phyloP scores from a whole-genome alignment of 2,113 vertebrate species.

The Calonectris borealis region DNA sequence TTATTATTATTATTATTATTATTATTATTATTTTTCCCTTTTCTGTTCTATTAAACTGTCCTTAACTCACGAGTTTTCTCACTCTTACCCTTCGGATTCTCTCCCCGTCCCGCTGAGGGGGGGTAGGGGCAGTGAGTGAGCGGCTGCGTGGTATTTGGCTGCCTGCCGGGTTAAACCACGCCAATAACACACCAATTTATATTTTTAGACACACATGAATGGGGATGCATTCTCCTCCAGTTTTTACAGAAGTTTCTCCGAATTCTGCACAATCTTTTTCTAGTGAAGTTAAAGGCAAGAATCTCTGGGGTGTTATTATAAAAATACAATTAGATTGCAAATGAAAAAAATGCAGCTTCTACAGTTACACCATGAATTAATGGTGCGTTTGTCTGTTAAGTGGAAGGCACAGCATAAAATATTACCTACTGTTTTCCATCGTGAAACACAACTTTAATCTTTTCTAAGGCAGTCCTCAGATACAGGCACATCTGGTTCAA shows the following conservation, averaged over 20 bases:
- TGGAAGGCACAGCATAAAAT: not conserved
- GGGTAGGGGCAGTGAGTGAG: no score
- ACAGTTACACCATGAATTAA: fast-evolving
- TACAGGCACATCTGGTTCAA: not conserved
- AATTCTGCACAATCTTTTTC: not conserved
- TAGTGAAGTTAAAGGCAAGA: not conserved
- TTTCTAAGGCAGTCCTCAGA: not conserved
- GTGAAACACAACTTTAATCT: not conserved
- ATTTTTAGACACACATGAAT: fast-evolving
- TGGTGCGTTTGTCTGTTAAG: not conserved
- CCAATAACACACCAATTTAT: fast-evolving
- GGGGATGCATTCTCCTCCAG: fast-evolving
- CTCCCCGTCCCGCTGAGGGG: no score
- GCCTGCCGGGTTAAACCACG: no score
- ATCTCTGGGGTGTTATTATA: no score
- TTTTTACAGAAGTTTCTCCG: not conserved
- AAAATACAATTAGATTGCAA: not conserved
- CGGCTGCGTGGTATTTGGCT: no score
- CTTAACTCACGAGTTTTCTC: no score
- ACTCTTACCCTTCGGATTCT: no score
- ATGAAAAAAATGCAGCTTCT: not conserved
- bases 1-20: no score
- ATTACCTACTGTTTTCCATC: not conserved
- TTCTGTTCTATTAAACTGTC: no score
- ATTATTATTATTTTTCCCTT: no score